Percentiles rank a stretch among this genome's conserved stretches.
phyloP scores from a whole-genome alignment of 2,888 invertebrate species.

The Mimachlamys varia region DNA sequence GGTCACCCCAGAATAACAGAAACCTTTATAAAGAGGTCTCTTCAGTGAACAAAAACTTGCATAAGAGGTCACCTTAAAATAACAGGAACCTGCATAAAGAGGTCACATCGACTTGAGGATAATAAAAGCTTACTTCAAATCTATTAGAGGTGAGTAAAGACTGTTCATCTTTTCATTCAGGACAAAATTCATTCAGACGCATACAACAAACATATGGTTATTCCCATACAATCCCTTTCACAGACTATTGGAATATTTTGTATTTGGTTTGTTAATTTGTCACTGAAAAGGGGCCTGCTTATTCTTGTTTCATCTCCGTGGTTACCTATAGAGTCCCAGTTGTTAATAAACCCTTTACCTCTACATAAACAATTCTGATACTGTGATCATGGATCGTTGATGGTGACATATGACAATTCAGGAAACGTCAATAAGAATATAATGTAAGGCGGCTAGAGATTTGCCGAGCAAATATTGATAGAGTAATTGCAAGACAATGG shows the following conservation, averaged over 20 bases:
- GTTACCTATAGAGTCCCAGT: neutral
- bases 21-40: neutral
- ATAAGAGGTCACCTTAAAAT: no score
- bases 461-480: conserved; percentile 16
- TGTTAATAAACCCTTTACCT: neutral
- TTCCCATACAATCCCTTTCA: neutral
- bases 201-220: neutral
- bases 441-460: conserved; percentile 3
- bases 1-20: neutral
- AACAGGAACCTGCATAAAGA: no score
- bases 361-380: neutral
- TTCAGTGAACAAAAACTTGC: no score
- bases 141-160: neutral
- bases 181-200: neutral
- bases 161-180: neutral
- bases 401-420: conserved; percentile 23
- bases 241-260: neutral
- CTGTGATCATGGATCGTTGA: neutral
- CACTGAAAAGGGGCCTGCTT: neutral
- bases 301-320: neutral
- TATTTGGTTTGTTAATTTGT: neutral
- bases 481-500: neutral
- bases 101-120: neutral
- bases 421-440: neutral
- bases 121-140: neutral